Conservation (phyloP, 2,797 vertebrate genomes). For the Takifugu ocellatus region DNA sequence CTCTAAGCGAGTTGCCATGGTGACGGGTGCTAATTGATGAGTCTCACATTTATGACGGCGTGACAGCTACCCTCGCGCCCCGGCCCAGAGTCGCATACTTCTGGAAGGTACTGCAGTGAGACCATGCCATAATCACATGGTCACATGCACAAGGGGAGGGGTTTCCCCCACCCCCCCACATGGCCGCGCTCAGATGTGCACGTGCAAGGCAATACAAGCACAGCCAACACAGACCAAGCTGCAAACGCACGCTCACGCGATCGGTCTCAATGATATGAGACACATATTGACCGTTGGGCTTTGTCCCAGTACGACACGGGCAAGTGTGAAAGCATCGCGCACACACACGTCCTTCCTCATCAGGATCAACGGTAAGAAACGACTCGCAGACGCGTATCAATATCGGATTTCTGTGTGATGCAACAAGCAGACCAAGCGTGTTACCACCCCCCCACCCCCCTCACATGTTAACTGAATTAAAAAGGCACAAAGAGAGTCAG, state of each 20-base stretch:
- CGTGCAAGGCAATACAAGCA: conserved; percentile 1
- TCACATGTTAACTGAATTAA: conserved; percentile 63
- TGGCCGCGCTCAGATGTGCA: conserved; percentile 6
- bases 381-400: neutral
- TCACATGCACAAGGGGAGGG: conserved; percentile 12
- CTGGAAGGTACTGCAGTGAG: conserved; percentile 54
- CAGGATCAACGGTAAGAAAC: conserved; percentile 43
- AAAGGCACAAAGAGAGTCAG: conserved; percentile 50
- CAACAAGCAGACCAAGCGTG: conserved; percentile 23
- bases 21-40: conserved; percentile 74
- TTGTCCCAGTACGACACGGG: conserved; percentile 30
- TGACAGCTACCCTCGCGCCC: conserved; percentile 57
- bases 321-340: conserved; percentile 38
- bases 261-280: conserved; percentile 58
- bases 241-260: conserved; percentile 20
- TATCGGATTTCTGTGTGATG: conserved; percentile 1
- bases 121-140: conserved; percentile 14
- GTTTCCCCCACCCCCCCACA: conserved; percentile 4
- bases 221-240: neutral
- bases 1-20: conserved; percentile 67
- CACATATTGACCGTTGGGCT: conserved; percentile 72
- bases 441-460: conserved; percentile 13
- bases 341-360: conserved; percentile 28
- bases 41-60: conserved; percentile 69
- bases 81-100: conserved; percentile 62